phyloP scores from a whole-genome alignment of 2,113 vertebrate species.

The Peromyscus polionotus region DNA sequence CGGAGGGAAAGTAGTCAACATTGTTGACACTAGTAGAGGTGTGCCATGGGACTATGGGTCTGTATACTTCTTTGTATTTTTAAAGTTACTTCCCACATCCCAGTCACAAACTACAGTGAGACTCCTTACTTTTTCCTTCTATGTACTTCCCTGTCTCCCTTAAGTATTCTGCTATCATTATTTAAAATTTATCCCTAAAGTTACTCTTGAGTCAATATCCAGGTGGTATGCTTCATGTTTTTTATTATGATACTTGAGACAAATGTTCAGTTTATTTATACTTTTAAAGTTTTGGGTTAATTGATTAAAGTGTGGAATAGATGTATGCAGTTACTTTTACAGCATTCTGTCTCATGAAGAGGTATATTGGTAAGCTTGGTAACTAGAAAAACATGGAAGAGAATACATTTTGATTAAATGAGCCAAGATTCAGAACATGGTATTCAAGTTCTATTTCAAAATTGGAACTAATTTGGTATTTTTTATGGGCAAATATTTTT shows the following conservation, averaged over 20 bases:
- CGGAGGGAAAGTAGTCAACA: not conserved
- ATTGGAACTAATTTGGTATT: not conserved
- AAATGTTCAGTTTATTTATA: not conserved
- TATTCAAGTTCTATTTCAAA: not conserved
- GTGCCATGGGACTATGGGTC: not conserved
- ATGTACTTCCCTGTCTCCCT: not conserved
- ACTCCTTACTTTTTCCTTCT: not conserved
- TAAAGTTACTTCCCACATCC: not conserved
- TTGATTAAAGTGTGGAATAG: not conserved
- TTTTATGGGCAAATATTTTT: not conserved
- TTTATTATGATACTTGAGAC: not conserved
- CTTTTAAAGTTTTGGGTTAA: not conserved
- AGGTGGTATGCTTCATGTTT: not conserved
- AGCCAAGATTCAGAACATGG: not conserved
- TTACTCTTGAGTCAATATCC: not conserved
- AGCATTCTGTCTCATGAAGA: not conserved
- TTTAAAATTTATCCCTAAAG: constrained; percentile 18
- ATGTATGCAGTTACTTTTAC: not conserved
- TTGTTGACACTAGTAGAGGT: not conserved
- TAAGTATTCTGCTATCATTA: not conserved
- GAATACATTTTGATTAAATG: not conserved
- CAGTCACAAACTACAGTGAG: not conserved
- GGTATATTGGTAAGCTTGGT: not conserved
- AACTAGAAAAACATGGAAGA: not conserved
- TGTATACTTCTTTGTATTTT: not conserved